phyloP scores from a whole-genome alignment of 2,797 vertebrate species.

The Danio jaintianensis region DNA sequence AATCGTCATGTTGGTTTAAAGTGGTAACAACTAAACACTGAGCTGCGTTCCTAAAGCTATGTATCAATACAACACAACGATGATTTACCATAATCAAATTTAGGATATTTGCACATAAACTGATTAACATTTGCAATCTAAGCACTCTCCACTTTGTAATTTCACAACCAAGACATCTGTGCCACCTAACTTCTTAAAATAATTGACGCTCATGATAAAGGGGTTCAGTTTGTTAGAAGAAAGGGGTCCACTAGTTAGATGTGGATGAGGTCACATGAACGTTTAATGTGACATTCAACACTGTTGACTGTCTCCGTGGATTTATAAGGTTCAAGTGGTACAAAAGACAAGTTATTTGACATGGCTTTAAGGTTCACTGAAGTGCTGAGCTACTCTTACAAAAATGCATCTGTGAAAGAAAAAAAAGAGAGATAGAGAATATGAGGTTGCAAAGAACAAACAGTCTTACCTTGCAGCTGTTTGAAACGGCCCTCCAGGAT shows the following conservation, averaged over 20 bases:
- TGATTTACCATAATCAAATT: background rate
- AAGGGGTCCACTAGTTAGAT: slow-evolving; percentile 1
- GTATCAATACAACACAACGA: background rate
- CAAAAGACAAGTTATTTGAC: background rate
- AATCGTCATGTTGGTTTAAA: background rate
- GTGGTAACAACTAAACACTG: background rate
- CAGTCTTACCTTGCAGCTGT: slow-evolving; percentile 91
- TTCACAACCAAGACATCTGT: slow-evolving; percentile 1
- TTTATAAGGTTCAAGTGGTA: background rate
- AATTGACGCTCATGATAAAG: background rate
- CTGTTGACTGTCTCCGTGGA: background rate
- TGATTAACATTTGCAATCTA: background rate
- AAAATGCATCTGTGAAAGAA: background rate
- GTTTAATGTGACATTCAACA: background rate
- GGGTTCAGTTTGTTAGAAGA: background rate
- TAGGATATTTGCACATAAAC: background rate
- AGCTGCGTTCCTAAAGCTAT: background rate
- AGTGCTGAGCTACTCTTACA: background rate
- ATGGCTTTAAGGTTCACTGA: background rate
- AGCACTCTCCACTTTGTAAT: background rate
- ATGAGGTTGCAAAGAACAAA: slow-evolving; percentile 3
- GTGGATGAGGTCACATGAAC: background rate
- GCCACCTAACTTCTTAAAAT: slow-evolving; percentile 13
- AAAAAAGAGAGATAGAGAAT: background rate
- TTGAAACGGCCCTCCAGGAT: slow-evolving; percentile 94